phyloP scores from a whole-genome alignment of 2,888 invertebrate genomes.

The Aproaerema taeniolella region DNA sequence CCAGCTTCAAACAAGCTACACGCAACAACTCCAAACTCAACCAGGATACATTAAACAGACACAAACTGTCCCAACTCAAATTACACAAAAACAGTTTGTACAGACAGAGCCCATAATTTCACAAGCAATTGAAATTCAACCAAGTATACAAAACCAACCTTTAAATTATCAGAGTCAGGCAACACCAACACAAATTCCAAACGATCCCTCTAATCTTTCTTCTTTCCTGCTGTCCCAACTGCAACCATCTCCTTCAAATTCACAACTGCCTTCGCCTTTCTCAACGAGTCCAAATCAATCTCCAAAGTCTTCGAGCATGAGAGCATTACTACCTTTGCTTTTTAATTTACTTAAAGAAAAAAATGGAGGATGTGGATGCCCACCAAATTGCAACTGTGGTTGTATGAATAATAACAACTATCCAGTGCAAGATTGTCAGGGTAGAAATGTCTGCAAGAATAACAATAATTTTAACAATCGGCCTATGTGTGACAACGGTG shows the following conservation, averaged over 20 bases:
- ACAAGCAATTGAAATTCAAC: no score
- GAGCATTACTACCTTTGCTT: slow-evolving; percentile 52
- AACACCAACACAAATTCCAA: no score
- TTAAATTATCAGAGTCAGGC: no score
- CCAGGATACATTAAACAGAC: no score
- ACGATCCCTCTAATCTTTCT: no score
- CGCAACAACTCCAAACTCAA: no score
- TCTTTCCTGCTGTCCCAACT: neutral
- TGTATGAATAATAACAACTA: slow-evolving; percentile 19
- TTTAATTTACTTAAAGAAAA: slow-evolving; percentile 52
- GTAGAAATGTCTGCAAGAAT: neutral
- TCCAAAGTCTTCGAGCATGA: slow-evolving; percentile 36
- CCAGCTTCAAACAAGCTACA: no score
- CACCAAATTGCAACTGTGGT: slow-evolving; percentile 32
- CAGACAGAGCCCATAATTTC: no score
- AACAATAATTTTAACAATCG: neutral
- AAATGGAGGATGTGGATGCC: slow-evolving; percentile 31
- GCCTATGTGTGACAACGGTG: no score
- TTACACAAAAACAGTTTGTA: no score
- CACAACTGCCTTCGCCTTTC: neutral
- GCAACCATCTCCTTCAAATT: neutral
- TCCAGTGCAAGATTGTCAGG: slow-evolving; percentile 1
- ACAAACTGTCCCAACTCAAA: no score
- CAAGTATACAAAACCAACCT: no score
- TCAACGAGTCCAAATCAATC: slow-evolving; percentile 5